Evolutionary conservation across 1,140 invertebrate genomes (phyloP).

Genomic region (Paralvinella palmiformis): DNA sequence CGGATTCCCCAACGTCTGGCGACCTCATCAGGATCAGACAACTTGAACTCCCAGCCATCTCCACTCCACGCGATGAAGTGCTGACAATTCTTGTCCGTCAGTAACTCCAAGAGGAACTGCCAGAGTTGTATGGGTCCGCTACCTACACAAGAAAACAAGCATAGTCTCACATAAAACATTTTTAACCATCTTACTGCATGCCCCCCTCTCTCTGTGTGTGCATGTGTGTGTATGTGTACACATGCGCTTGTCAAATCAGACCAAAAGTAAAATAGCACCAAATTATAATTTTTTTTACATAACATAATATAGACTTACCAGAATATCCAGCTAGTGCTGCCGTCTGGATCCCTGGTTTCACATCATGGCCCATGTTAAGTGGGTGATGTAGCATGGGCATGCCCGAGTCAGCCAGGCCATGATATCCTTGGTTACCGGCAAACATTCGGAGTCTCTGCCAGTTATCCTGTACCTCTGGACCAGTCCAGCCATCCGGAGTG

Average conservation of each 20-base stretch:
- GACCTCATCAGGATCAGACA: conserved; percentile 97
- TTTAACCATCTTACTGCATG: not conserved
- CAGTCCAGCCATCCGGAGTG: conserved; percentile 46
- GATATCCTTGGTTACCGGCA: conserved; percentile 7
- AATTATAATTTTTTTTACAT: not conserved
- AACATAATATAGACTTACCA: conserved; percentile 45
- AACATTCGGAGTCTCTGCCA: conserved; percentile 53
- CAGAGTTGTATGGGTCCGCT: conserved; percentile 62
- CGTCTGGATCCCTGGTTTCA: conserved; percentile 68
- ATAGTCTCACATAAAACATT: not conserved
- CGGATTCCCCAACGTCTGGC: conserved; percentile 92
- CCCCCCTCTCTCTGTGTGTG: not conserved
- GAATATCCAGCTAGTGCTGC: conserved; percentile 67
- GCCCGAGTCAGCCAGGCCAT: conserved; percentile 23
- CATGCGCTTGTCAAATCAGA: no score
- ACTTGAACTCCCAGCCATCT: conserved; percentile 97
- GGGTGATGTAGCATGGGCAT: conserved; percentile 24
- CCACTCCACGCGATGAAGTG: conserved; percentile 97
- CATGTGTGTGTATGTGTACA: no score
- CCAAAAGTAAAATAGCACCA: not conserved
- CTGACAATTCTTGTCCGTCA: conserved; percentile 94
- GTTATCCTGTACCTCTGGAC: conserved; percentile 42
- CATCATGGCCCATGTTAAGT: conserved; percentile 40
- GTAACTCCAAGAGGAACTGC: conserved; percentile 92
- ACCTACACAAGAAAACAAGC: conserved; percentile 26